Evolutionary conservation across 2,888 invertebrate genomes (phyloP).

Genomic region (Lutraria lutraria): DNA sequence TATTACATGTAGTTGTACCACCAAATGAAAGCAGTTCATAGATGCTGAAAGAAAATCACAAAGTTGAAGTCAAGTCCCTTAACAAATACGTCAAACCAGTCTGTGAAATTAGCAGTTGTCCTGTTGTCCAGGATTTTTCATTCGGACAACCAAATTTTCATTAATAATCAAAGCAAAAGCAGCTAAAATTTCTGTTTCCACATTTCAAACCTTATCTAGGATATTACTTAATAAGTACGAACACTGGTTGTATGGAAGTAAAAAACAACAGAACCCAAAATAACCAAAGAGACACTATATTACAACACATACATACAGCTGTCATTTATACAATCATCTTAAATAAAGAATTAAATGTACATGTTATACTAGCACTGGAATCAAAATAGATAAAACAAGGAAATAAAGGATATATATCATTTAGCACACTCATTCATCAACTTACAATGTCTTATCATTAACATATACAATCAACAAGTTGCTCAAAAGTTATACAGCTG

Average conservation of each 20-base stretch:
- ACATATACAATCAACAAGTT: neutral
- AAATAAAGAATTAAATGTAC: constrained; percentile 32
- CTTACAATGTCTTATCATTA: neutral
- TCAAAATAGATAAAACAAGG: constrained; percentile 20
- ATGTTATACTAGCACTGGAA: constrained; percentile 25
- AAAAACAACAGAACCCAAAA: constrained; percentile 14
- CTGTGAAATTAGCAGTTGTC: no score
- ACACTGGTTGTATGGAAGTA: neutral
- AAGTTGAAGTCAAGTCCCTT: no score
- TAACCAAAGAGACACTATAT: constrained; percentile 48
- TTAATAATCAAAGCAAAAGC: no score
- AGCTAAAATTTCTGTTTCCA: no score
- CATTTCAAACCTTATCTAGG: no score
- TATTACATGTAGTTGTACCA: no score
- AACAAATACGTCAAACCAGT: no score
- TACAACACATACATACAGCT: constrained; percentile 39
- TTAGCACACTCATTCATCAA: neutral
- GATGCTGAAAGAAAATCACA: no score
- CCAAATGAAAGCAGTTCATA: no score
- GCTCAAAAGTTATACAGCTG: constrained; percentile 4
- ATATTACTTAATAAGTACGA: no score
- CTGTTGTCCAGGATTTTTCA: no score
- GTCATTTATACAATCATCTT: constrained; percentile 29
- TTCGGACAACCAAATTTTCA: no score
- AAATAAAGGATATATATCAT: neutral